Evolutionary conservation across 2,888 invertebrate species (phyloP).

Genomic region (Heteromyza rotundicornis): DNA sequence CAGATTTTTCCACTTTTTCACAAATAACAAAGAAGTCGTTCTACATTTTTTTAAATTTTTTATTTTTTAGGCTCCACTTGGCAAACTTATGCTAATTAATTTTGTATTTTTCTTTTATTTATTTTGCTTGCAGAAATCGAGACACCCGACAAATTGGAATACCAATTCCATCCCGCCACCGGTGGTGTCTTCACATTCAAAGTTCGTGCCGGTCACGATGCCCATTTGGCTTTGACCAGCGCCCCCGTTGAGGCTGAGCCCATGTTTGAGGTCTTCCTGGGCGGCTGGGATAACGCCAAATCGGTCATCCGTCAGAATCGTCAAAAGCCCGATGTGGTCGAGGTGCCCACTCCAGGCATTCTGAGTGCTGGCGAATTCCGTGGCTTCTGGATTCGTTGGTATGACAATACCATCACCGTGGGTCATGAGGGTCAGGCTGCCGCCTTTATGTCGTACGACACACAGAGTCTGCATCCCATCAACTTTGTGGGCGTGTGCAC

Average conservation of each 20-base stretch:
- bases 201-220: slow-evolving; percentile 81
- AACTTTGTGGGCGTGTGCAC: slow-evolving; percentile 82
- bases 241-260: slow-evolving; percentile 75
- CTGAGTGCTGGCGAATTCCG: slow-evolving; percentile 77
- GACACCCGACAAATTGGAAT: slow-evolving; percentile 81
- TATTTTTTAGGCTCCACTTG: not conserved
- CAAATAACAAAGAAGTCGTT: not conserved
- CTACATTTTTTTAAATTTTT: not conserved
- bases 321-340: slow-evolving; percentile 75
- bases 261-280: slow-evolving; percentile 86
- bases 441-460: slow-evolving; percentile 76
- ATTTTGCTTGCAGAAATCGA: slow-evolving; percentile 70
- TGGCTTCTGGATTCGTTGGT: slow-evolving; percentile 86
- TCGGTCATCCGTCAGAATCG: slow-evolving; percentile 82
- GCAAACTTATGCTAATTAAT: not conserved
- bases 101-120: slow-evolving; percentile 16
- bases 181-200: slow-evolving; percentile 77
- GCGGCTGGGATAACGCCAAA: slow-evolving; percentile 87
- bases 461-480: slow-evolving; percentile 74
- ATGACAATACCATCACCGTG: slow-evolving; percentile 71
- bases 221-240: slow-evolving; percentile 80
- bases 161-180: slow-evolving; percentile 77
- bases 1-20: no score
- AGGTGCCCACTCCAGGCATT: slow-evolving; percentile 75
- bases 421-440: slow-evolving; percentile 76